Base-by-base conservation (phyloP, 2,888 invertebrate species). In the Cabera pusaria region DNA sequence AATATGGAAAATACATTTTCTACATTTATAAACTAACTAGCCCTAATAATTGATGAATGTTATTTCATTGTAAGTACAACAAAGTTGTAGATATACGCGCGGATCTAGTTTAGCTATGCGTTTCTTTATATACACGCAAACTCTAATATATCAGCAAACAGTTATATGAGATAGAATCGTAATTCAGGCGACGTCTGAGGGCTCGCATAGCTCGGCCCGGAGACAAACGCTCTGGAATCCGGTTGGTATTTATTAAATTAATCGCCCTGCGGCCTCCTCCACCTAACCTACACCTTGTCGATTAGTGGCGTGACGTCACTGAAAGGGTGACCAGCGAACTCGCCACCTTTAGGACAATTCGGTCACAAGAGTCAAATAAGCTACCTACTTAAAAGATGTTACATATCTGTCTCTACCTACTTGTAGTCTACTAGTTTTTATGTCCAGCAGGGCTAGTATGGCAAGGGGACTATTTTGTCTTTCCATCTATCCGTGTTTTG, bases 221-320 rank as follows among this genome's bases (percentile, higher is more conserved):
- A 74, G 79, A 81, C 79, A 76, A 79, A 77, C 79, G 80, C 71
- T 63, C 68, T 41, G 80, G 83, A 73, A 84, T 84, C 71, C 81
- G 67, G 65, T 70, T 64, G 79, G 80, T 77, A 82, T 84, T 82
- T 82, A 81, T 80, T 79, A 76, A 80, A 81, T 81, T 80, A 84
- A 83, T 82, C 56, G 42, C 41, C 53, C 48, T 40, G 51, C 45
- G 41, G 26, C 52, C 41, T 27, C 42, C 42, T 42, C 31, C 46
- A 34, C 28, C 40, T 14, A 14, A 28, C 42, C 42, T 43, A 33
- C 46, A 34, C 23, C 40, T 26, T 44, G 44, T 32, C 52, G 45
- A 52, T 48, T 49, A 43, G 39, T 48, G 31, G 27, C 19, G n/a
- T 34, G 14, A 24, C 28, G 40, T 24, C 34, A 29, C 5, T 34